These are phyloP conservation scores for Oreotrochilus melanogaster DNA, from an alignment of 2,113 vertebrate genomes.

Conservation along the genomic window DNA sequence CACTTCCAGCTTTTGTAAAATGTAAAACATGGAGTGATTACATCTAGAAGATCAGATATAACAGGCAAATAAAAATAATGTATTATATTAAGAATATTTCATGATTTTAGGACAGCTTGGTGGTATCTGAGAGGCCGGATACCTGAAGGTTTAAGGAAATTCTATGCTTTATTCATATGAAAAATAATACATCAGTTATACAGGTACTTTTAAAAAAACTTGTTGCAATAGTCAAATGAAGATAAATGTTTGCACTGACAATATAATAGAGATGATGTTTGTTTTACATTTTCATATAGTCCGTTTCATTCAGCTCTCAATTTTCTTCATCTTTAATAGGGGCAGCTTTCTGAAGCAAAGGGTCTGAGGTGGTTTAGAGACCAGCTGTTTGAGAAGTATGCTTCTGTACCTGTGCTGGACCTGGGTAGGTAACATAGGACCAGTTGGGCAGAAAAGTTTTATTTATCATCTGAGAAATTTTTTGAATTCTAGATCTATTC, in stretches of 20 bases:
- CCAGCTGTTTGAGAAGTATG: neutral
- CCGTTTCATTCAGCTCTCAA: neutral
- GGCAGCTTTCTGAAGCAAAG: neutral
- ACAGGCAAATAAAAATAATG: constrained; percentile 44
- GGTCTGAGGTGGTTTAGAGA: neutral
- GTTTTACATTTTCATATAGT: neutral
- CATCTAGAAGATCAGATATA: constrained; percentile 29
- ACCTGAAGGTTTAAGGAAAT: neutral
- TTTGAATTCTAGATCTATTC: neutral
- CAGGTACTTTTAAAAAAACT: neutral
- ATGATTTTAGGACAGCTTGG: neutral
- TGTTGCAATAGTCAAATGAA: neutral
- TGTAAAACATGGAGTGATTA: constrained; percentile 2
- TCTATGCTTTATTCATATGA: neutral
- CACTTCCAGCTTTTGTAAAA: constrained; percentile 51
- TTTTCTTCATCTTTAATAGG: neutral
- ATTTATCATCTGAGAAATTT: neutral
- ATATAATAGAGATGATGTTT: neutral
- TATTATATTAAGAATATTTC: neutral
- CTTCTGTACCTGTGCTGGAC: neutral
- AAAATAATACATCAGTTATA: neutral
- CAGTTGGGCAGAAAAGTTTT: neutral
- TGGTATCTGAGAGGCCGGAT: neutral
- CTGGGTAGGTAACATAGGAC: neutral
- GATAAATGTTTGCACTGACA: neutral